Evolutionary conservation across 2,797 vertebrate species (phyloP).

Genomic region (Serranus cabrilla): DNA sequence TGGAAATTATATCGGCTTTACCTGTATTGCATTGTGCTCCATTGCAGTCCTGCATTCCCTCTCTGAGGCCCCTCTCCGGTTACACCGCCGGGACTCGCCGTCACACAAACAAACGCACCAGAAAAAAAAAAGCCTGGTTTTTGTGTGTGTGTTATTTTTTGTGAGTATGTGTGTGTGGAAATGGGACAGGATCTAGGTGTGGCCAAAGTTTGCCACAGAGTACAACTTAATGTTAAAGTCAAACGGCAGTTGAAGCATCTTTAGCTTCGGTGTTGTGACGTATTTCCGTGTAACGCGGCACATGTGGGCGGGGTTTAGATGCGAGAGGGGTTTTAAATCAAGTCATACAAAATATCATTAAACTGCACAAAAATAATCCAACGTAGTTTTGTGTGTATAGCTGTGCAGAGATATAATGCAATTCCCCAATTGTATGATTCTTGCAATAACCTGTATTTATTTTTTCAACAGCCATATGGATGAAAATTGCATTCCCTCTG

Average conservation of each 20-base stretch:
- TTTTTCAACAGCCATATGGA: background rate
- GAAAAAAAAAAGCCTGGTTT: background rate
- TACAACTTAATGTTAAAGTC: conserved; percentile 76
- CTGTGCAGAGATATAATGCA: background rate
- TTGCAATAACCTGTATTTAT: background rate
- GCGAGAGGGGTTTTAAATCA: conserved; percentile 11
- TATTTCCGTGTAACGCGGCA: conserved; percentile 62
- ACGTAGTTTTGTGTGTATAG: background rate
- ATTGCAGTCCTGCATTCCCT: conserved; percentile 90
- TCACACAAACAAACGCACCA: conserved; percentile 84
- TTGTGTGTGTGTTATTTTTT: conserved; percentile 52
- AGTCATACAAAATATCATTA: background rate
- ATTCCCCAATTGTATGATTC: background rate
- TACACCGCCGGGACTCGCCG: conserved; percentile 88
- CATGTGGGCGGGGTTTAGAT: conserved; percentile 48
- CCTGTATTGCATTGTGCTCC: conserved; percentile 90
- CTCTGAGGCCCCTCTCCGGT: conserved; percentile 84
- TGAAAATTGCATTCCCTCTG: background rate
- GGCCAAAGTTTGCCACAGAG: conserved; percentile 85
- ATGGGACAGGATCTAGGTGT: conserved; percentile 85
- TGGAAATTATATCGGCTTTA: conserved; percentile 79
- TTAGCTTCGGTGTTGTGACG: conserved; percentile 60
- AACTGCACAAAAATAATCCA: background rate
- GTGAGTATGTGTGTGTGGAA: conserved; percentile 47
- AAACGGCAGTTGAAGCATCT: conserved; percentile 58